Evolutionary conservation across 2,797 vertebrate species (phyloP).

Genomic region (Fratercula arctica): DNA sequence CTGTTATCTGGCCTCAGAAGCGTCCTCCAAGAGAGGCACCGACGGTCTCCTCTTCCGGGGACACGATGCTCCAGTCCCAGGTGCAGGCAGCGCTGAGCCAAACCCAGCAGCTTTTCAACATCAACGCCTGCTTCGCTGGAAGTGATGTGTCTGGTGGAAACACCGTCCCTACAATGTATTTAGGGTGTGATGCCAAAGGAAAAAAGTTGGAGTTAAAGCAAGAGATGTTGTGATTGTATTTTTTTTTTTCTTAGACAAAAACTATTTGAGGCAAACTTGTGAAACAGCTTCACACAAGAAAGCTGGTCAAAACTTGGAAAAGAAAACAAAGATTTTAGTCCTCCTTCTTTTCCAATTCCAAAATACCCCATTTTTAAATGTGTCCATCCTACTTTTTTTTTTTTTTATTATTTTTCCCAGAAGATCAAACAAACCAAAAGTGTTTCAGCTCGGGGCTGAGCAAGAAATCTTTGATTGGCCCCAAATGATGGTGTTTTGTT

Average conservation of each 20-base stretch:
- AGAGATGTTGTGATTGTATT: background rate
- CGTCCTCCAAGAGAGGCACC: background rate
- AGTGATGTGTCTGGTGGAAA: background rate
- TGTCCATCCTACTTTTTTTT: background rate
- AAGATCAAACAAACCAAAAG: slow-evolving; percentile 4
- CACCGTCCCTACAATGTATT: background rate
- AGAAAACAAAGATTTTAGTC: background rate
- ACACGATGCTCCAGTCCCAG: rapidly evolving
- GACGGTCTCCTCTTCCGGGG: background rate
- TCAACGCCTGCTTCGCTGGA: rapidly evolving
- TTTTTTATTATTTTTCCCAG: background rate
- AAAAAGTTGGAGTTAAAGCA: background rate
- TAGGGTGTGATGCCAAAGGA: background rate
- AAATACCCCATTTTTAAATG: background rate
- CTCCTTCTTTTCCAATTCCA: background rate
- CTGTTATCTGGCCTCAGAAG: background rate
- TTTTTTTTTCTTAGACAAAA: background rate
- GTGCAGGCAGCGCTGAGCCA: rapidly evolving
- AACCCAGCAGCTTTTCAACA: background rate
- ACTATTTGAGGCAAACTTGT: background rate
- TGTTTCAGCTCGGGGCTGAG: background rate
- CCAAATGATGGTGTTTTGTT: slow-evolving; percentile 40
- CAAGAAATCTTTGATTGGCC: slow-evolving; percentile 29
- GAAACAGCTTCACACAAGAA: background rate
- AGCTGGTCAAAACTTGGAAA: slow-evolving; percentile 10